Percentiles rank a stretch among this genome's conserved stretches.
Conservation (phyloP, 2,797 vertebrate species). For the Coregonus suidteri region DNA sequence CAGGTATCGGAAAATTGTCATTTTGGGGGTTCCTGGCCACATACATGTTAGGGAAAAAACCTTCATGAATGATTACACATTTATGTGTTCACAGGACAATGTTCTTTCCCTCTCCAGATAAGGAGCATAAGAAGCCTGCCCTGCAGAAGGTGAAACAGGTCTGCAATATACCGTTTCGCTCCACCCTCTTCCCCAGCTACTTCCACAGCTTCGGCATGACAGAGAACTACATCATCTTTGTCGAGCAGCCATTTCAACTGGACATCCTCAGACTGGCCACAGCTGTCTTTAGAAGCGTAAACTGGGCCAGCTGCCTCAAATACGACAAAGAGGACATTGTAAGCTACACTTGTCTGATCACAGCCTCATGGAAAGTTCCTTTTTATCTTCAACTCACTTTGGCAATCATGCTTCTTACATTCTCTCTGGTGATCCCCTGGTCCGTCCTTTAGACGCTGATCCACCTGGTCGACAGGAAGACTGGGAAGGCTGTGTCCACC, state of each 20-base stretch:
- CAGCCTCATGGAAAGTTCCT: neutral
- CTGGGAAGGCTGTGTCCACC: slow-evolving; percentile 72
- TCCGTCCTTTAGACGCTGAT: slow-evolving; percentile 81
- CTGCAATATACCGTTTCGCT: slow-evolving; percentile 82
- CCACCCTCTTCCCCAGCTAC: slow-evolving; percentile 85
- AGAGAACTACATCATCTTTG: slow-evolving; percentile 87
- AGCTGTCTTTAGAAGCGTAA: slow-evolving; percentile 83
- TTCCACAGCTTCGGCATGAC: slow-evolving; percentile 95
- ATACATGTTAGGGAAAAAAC: neutral
- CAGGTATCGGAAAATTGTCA: slow-evolving; percentile 67
- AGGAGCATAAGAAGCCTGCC: slow-evolving; percentile 57
- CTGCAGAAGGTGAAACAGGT: slow-evolving; percentile 79
- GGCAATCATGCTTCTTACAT: neutral
- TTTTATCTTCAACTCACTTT: neutral
- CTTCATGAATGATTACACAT: neutral
- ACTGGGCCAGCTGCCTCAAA: slow-evolving; percentile 89
- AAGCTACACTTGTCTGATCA: slow-evolving; percentile 33
- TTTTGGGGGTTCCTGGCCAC: too few relatives aligned
- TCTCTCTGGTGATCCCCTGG: neutral
- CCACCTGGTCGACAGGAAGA: slow-evolving; percentile 84
- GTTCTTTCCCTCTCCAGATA: slow-evolving; percentile 49
- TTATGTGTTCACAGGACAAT: neutral
- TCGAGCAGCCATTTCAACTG: slow-evolving; percentile 90
- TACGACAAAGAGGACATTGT: slow-evolving; percentile 84
- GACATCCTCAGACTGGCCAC: slow-evolving; percentile 87